Evolutionary conservation across 2,113 vertebrate species (phyloP).

Genomic region (Ptilorrhoa leucosticta): DNA sequence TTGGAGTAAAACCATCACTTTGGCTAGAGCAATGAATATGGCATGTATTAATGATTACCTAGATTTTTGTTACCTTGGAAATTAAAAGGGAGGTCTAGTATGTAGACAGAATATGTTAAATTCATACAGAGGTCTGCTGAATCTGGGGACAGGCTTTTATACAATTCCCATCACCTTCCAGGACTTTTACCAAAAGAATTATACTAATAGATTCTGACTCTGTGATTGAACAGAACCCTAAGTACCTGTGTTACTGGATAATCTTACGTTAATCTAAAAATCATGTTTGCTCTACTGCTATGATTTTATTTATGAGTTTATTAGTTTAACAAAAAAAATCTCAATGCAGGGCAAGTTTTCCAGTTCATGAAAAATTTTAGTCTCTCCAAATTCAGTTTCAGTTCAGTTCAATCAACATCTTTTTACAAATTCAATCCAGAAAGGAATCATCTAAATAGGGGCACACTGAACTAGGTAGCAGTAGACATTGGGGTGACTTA

Average conservation of each 20-base stretch:
- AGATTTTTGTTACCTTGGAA: not conserved
- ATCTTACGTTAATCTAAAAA: not conserved
- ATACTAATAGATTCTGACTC: not conserved
- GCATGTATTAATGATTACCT: not conserved
- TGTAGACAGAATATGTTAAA: not conserved
- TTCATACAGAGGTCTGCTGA: not conserved
- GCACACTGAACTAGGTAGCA: no score
- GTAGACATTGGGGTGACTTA: not conserved
- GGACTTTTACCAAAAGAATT: not conserved
- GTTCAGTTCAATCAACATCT: not conserved
- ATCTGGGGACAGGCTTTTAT: not conserved
- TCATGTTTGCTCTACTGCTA: not conserved
- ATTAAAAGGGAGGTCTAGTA: not conserved
- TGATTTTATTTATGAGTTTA: not conserved
- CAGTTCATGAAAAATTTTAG: not conserved
- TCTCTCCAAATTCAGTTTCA: not conserved
- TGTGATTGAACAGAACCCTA: not conserved
- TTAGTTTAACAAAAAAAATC: not conserved
- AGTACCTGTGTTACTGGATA: not conserved
- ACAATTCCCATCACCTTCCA: not conserved
- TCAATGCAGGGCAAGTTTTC: not conserved
- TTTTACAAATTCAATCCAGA: not conserved
- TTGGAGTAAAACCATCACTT: not conserved
- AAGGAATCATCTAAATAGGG: not conserved
- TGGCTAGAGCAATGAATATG: not conserved